Conservation (phyloP, 2,797 vertebrate genomes). For the Cyprinodon diabolis region DNA sequence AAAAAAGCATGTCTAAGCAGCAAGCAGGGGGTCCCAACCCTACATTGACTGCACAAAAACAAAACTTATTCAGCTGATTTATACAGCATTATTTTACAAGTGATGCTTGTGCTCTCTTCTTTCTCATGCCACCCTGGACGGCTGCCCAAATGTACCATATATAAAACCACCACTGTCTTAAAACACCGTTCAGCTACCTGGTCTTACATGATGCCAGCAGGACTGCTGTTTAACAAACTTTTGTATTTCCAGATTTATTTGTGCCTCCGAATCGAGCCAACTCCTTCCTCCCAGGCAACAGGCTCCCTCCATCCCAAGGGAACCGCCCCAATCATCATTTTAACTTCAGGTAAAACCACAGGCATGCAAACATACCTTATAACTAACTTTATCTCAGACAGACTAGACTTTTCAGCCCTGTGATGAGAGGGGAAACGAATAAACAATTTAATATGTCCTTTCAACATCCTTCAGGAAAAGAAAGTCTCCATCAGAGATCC, state of each 20-base stretch:
- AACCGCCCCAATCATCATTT: constrained; percentile 36
- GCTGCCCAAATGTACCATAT: not conserved
- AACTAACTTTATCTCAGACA: not conserved
- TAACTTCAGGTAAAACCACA: constrained; percentile 57
- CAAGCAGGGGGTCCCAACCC: not conserved
- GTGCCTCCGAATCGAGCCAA: constrained; percentile 69
- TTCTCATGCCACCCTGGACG: not conserved
- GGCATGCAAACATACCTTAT: constrained; percentile 6
- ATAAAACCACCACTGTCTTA: not conserved
- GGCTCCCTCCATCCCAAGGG: constrained; percentile 37
- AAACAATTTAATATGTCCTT: not conserved
- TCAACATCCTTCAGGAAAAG: constrained; percentile 67
- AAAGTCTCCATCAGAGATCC: constrained; percentile 83
- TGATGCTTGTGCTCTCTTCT: not conserved
- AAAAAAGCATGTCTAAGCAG: not conserved
- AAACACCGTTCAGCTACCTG: not conserved
- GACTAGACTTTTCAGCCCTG: not conserved
- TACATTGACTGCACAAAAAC: not conserved
- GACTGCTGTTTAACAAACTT: constrained; percentile 19
- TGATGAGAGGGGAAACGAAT: not conserved
- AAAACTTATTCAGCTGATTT: not conserved
- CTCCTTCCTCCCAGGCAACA: constrained; percentile 63
- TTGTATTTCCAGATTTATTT: constrained; percentile 74
- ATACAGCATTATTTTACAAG: not conserved
- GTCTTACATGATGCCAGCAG: not conserved